phyloP scores from a whole-genome alignment of 2,113 vertebrate species.

The Pangasianodon hypophthalmus region DNA sequence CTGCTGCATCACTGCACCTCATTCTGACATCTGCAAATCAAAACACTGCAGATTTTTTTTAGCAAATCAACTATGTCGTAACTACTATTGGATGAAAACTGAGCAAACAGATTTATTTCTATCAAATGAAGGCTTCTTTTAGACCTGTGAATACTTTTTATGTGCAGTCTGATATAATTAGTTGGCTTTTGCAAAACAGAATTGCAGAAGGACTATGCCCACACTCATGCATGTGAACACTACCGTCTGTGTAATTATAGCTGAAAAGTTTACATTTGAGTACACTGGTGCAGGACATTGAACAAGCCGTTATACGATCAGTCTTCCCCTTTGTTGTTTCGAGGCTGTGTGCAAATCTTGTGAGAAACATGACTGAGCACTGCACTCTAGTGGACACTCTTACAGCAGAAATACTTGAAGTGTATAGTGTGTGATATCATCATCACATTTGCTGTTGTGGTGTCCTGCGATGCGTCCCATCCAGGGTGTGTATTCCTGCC shows the following conservation, averaged over 20 bases:
- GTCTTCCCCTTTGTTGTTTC: not conserved
- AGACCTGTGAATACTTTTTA: not conserved
- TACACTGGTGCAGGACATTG: not conserved
- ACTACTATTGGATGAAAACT: not conserved
- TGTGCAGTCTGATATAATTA: too few species aligned
- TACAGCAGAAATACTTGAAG: not conserved
- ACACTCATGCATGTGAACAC: not conserved
- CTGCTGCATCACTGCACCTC: not conserved
- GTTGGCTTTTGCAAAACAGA: not conserved
- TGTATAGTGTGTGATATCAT: not conserved
- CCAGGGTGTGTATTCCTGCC: not conserved
- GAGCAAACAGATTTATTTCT: not conserved
- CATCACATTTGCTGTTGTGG: not conserved
- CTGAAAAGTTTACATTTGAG: not conserved
- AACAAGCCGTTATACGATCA: not conserved
- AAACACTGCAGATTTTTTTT: not conserved
- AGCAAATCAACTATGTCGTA: not conserved
- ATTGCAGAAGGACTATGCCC: not conserved
- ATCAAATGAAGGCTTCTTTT: not conserved
- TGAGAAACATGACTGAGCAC: not conserved
- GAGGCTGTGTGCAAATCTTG: not conserved
- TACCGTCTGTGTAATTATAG: not conserved
- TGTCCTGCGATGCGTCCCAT: not conserved
- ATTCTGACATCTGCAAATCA: not conserved
- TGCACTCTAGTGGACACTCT: slow-evolving; percentile 35